phyloP scores from a whole-genome alignment of 2,888 invertebrate genomes.

The Chrysomela aeneicollis region DNA sequence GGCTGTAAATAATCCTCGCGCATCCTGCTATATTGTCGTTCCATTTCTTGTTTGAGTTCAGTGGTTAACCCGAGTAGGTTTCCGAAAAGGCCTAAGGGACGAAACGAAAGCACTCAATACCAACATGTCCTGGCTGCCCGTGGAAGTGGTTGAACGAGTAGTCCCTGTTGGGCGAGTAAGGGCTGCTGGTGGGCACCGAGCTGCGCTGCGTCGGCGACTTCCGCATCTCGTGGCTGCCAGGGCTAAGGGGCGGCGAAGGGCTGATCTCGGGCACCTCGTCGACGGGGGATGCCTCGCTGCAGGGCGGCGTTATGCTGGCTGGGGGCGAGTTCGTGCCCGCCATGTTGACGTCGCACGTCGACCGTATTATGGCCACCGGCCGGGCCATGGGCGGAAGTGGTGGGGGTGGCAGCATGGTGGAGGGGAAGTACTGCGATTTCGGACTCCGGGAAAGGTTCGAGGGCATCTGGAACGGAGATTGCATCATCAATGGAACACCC shows the following conservation, averaged over 20 bases:
- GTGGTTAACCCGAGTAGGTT: no score
- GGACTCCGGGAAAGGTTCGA: constrained; percentile 71
- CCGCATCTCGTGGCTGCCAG: constrained; percentile 57
- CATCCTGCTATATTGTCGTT: no score
- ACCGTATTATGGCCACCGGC: constrained; percentile 94
- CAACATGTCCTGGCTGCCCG: constrained; percentile 85
- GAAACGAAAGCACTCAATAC: constrained; percentile 58
- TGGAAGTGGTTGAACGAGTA: constrained; percentile 94
- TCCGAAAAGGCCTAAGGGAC: constrained; percentile 21
- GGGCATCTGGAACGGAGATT: constrained; percentile 62
- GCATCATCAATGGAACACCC: background rate
- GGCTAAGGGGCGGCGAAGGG: constrained; percentile 61
- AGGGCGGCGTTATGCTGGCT: constrained; percentile 68
- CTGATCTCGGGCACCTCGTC: constrained; percentile 58
- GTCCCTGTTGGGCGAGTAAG: constrained; percentile 58
- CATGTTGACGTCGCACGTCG: constrained; percentile 73
- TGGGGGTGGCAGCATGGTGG: constrained; percentile 93
- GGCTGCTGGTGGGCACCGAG: constrained; percentile 52
- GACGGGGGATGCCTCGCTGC: constrained; percentile 58
- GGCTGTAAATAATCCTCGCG: no score
- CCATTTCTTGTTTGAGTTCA: no score
- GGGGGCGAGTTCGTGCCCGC: constrained; percentile 71
- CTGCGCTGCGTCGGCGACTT: constrained; percentile 59
- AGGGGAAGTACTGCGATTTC: constrained; percentile 86
- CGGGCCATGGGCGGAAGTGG: constrained; percentile 96